A percentile compares a stretch with the other conserved stretches of the same genome.
Evolutionary conservation across 2,113 vertebrate genomes (phyloP).

Genomic region (Misgurnus anguillicaudatus): DNA sequence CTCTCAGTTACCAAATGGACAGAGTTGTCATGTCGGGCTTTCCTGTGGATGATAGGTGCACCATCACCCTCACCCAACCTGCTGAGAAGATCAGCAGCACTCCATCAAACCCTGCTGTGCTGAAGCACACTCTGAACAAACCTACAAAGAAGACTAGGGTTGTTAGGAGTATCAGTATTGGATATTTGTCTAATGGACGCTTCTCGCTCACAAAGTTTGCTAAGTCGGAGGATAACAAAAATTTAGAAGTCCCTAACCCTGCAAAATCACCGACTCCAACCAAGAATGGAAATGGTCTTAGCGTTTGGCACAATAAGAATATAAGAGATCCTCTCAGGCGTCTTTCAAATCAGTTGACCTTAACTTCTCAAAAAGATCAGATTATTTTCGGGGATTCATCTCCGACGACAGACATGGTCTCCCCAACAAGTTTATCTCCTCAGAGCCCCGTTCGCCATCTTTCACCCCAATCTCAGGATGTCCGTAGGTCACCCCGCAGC

Average conservation of each 20-base stretch:
- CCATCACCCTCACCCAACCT: slow-evolving; percentile 68
- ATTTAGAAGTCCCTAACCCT: slow-evolving; percentile 58
- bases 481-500: not conserved
- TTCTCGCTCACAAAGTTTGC: slow-evolving; percentile 66
- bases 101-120: slow-evolving; percentile 51
- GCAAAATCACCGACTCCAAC: not conserved
- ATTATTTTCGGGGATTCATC: slow-evolving; percentile 55
- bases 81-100: slow-evolving; percentile 66
- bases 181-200: slow-evolving; percentile 62
- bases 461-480: not conserved
- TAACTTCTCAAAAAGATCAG: slow-evolving; percentile 66
- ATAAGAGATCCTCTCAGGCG: slow-evolving; percentile 50
- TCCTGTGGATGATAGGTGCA: slow-evolving; percentile 76
- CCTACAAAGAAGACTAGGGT: slow-evolving; percentile 70
- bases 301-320: slow-evolving; percentile 52
- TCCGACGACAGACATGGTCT: slow-evolving; percentile 22
- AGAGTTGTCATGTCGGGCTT: slow-evolving; percentile 80
- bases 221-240: slow-evolving; percentile 62
- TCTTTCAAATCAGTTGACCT: slow-evolving; percentile 48
- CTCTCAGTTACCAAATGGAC: slow-evolving; percentile 83
- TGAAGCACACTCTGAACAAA: slow-evolving; percentile 75
- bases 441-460: not conserved
- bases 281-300: slow-evolving; percentile 46
- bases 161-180: slow-evolving; percentile 76
- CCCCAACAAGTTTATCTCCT: slow-evolving; percentile 36